Base-by-base conservation (phyloP, 2,797 vertebrate species). In the Phyllotis vaccarum region DNA sequence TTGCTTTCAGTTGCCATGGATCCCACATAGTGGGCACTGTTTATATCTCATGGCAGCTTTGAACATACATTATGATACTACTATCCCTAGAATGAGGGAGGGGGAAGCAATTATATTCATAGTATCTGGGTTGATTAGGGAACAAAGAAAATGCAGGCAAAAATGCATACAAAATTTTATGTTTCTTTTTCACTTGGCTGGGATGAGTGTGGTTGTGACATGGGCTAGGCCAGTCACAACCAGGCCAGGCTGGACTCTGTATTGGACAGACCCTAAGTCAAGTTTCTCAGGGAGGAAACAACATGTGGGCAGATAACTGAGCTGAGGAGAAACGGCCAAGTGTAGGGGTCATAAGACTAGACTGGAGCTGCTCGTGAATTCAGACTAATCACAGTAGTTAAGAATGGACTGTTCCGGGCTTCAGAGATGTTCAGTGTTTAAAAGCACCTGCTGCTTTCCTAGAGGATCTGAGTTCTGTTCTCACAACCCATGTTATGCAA, bases 91-190 rank as follows among this genome's bases (percentile, higher is more conserved):
- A 6, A 60, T 66, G 52, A 92, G 11, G 14, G 6, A 58, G 3
- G 85, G 58, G 2, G 54, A 95, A 34, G 22, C 27, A n/a, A 86
- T 79, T 90, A 68, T 37, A 54, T 29, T 89, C 68, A 90, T 85
- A 94, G 83, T 85, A 40, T 92, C 46, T 86, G 21, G 34, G 52
- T 76, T 89, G 27, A 90, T 60, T n/a, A 62, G 43, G 31, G 90
- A 91, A 91, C 21, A 3, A 21, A 92, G 7, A 90, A 34, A 75
- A 21, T 16, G 62, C 90, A 90, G 27, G 56, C 4, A 52, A 90
- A 85, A 74, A n/a, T 90, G 40, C 5, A 31, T 43, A 70, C 11
- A 46, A 29, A 79, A 0, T 2, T 86, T 46, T 72, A 19, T 82
- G 82, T 10, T 70, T 88, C 29, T 75, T 75, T 81, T 7, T 81